Base-by-base conservation (phyloP, 2,888 invertebrate genomes). In the Dryadula phaetusa region DNA sequence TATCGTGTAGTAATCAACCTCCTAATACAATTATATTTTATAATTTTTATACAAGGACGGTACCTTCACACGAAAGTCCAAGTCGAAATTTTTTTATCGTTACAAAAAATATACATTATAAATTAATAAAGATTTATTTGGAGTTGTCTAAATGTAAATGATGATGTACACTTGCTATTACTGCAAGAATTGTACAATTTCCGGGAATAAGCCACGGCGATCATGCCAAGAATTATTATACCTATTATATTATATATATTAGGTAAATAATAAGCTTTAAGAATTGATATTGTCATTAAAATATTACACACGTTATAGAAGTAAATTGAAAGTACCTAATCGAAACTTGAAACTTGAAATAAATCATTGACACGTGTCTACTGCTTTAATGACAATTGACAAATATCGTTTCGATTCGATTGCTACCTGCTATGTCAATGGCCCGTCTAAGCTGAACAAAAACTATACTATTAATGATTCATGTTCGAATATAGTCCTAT, bases 401-500 rank as follows among this genome's bases (percentile, higher is more conserved):
- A 10, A 56, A 22, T 56, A 56, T 56, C 25, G 56, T n/a, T 56
- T 16, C 28, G n/a, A n/a, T n/a, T 28, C 42, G 62, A 37, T 65
- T 32, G 56, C 25, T 53, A 34, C 32, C 34, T 44, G 46, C 44
- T 20, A 42, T 58, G 62, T 66, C 52, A 62, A 62, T 58, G 52
- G 34, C 56, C 56, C n/a, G 56, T 52, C 37, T 52, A 18, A 47
- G 14, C 18, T n/a, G 25, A 28, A 62, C 62, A 65, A 69, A 34
- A 25, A 49, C 28, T 54, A 54, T 37, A 58, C 56, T 34, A 47
- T 62, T 56, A 18, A 14, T 69, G 52, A 66, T 20, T 69, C 66
- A 66, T 16, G 61, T 16, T 25, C 49, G 56, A 32, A 42, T 61
- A 56, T 46, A 58, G 34, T 62, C 22, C 16, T 69, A 56, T 65